phyloP scores from a whole-genome alignment of 2,888 invertebrate species.

The Chelonus formosanus region DNA sequence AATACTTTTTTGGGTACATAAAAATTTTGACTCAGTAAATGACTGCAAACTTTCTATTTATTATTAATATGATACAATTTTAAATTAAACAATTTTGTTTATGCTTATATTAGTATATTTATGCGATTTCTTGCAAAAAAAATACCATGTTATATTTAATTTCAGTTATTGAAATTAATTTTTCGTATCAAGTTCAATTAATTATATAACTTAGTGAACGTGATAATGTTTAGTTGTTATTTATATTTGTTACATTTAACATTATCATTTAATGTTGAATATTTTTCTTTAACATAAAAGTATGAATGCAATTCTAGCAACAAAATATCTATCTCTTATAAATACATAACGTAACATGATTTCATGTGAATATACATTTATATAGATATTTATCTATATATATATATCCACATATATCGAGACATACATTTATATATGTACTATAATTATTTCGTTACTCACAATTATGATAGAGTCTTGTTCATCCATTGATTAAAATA shows the following conservation, averaged over 20 bases:
- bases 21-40: conserved; percentile 19
- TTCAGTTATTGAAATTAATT: conserved; percentile 9
- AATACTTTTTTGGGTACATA: too few species aligned
- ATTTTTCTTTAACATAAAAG: neutral
- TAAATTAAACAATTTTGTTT: conserved; percentile 50
- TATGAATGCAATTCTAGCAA: conserved; percentile 1
- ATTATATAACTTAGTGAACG: neutral
- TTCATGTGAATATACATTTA: neutral
- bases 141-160: conserved; percentile 16
- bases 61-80: conserved; percentile 53
- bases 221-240: neutral
- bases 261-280: neutral
- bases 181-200: neutral
- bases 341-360: conserved; percentile 19
- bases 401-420: too few species aligned
- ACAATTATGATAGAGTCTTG: too few species aligned
- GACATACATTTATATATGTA: too few species aligned
- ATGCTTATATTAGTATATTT: conserved; percentile 25
- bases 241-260: neutral
- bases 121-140: conserved; percentile 30
- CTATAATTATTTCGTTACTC: too few species aligned
- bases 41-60: conserved; percentile 47
- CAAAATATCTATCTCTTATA: conserved; percentile 8
- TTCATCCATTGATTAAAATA: too few species aligned
- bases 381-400: conserved; percentile 7